Conservation (phyloP, 2,797 vertebrate species). For the Selene dorsalis region DNA sequence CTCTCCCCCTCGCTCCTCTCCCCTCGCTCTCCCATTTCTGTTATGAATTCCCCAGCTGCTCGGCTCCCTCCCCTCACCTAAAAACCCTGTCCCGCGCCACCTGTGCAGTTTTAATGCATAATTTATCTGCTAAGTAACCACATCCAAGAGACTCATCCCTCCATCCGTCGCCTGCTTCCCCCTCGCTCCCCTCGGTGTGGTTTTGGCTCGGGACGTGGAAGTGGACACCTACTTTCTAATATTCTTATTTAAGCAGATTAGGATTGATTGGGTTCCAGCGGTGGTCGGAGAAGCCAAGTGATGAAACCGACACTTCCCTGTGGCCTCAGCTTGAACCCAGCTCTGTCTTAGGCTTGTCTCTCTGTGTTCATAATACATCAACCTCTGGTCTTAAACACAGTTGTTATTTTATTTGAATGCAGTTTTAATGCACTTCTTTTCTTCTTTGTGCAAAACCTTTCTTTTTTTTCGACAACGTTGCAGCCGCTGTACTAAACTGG, state of each 20-base stretch:
- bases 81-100: slow-evolving; percentile 78
- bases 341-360: neutral
- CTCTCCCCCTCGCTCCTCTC: slow-evolving; percentile 51
- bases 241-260: slow-evolving; percentile 55
- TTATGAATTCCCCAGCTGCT: slow-evolving; percentile 74
- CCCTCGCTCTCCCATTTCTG: slow-evolving; percentile 58
- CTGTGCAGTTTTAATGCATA: slow-evolving; percentile 86
- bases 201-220: slow-evolving; percentile 34
- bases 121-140: slow-evolving; percentile 85
- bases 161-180: slow-evolving; percentile 36
- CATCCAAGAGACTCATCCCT: slow-evolving; percentile 70
- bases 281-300: slow-evolving; percentile 18
- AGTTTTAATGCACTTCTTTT: neutral
- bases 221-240: slow-evolving; percentile 46
- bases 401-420: neutral
- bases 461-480: neutral
- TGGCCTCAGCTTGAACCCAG: slow-evolving; percentile 22
- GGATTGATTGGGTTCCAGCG: slow-evolving; percentile 46
- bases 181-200: slow-evolving; percentile 2
- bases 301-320: slow-evolving; percentile 2
- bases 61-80: slow-evolving; percentile 58
- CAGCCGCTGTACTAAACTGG: neutral
- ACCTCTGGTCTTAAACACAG: neutral
- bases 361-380: neutral
- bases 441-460: neutral